Conservation (phyloP, 2,113 vertebrate genomes). For the Leucosticte australis region DNA sequence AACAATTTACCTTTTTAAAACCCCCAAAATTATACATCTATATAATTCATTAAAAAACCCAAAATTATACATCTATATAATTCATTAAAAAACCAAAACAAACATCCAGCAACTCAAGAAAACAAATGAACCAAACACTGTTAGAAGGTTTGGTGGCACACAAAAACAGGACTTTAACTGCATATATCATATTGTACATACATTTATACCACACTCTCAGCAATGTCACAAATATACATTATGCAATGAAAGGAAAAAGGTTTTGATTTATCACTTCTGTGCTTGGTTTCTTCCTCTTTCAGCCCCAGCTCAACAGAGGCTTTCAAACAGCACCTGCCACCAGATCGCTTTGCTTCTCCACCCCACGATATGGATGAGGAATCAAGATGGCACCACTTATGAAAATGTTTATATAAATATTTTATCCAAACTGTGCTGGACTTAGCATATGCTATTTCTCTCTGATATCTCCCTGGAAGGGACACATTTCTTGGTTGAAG, state of each 20-base stretch:
- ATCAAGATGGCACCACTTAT: not conserved
- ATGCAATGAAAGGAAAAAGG: accelerated
- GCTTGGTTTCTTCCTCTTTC: not conserved
- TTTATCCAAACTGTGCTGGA: not conserved
- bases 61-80: not conserved
- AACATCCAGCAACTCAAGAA: not conserved
- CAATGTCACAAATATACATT: not conserved
- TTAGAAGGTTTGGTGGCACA: not conserved
- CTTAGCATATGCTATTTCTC: not conserved
- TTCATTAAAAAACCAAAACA: not conserved
- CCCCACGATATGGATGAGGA: not conserved
- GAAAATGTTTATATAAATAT: not conserved
- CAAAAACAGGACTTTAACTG: not conserved
- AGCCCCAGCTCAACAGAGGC: not conserved
- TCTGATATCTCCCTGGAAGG: not conserved
- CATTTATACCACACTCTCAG: not conserved
- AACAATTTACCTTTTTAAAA: not conserved
- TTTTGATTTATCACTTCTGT: not conserved
- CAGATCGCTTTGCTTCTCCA: not conserved
- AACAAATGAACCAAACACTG: not conserved
- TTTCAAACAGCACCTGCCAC: not conserved
- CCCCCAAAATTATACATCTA: accelerated
- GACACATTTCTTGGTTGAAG: not conserved
- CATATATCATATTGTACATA: not conserved
- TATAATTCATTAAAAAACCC: not conserved